Evolutionary conservation across 1,140 invertebrate species (phyloP), one percentile per base, ranked within the genome.

Genomic region (Pogonus chalceus): DNA sequence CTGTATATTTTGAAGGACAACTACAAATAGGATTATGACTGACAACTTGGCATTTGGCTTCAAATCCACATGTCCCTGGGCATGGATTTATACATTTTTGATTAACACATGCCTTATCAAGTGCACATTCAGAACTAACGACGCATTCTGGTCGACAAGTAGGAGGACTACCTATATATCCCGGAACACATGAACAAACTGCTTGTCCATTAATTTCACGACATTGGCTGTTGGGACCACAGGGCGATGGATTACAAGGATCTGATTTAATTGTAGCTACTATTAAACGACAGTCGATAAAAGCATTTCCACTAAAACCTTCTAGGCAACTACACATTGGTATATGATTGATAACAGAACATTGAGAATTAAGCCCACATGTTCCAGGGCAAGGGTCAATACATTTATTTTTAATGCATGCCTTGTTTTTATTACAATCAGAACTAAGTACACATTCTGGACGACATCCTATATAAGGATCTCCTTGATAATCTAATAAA

Each of bases 391-490:
- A 88, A 20, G 84, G 83, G 73, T 87, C 79, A 3, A 78, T 69
- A 61, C 84, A 88, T 63, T 82, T 81, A 59, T 83, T 83, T 56
- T 78, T 78, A 48, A 81, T 76, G 61, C 87, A 90, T 1, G 84
- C 79, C 66, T 80, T 84, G 46, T 78, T 72, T 43, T 79, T 72
- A 2, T 82, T 69, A 65, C 88, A 90, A 50, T 90, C 88, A 1
- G 83, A 80, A 65, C 86, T 89, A 57, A 86, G 76, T 0, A 85
- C 80, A 67, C 88, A 90, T 66, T 89, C 86, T 16, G 86, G 87
- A 52, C 85, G 72, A 67, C 88, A 90, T 20, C 75, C 78, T 47
- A 69, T 65, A 56, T 83, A 81, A 2, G 81, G 79, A 68, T 85
- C 76, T n/a, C 80, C 79, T 46, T 76, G 71, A 65, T 82, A 85